Evolutionary conservation across 2,113 vertebrate species (phyloP).

Genomic region (Callionymus lyra): DNA sequence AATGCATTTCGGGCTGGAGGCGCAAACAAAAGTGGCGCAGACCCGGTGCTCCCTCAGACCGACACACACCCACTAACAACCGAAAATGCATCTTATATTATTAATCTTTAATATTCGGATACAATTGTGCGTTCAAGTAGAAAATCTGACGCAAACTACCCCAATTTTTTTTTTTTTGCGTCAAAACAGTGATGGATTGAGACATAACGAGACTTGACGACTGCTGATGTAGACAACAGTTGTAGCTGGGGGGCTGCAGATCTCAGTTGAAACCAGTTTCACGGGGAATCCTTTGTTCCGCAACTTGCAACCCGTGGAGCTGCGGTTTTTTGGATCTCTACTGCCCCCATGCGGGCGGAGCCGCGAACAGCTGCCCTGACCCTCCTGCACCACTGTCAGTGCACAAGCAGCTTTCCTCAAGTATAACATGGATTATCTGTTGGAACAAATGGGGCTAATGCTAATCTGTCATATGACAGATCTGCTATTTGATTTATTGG

Average conservation of each 20-base stretch:
- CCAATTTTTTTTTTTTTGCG: too few relatives aligned
- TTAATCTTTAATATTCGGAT: too few relatives aligned
- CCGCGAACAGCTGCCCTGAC: too few relatives aligned
- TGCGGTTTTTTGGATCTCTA: too few relatives aligned
- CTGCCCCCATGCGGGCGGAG: constrained; percentile 53
- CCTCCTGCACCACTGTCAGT: background rate
- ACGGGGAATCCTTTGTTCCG: constrained; percentile 59
- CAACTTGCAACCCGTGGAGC: too few relatives aligned
- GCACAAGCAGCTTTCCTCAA: constrained; percentile 14
- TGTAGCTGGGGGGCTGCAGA: constrained; percentile 14
- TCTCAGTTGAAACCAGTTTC: constrained; percentile 22
- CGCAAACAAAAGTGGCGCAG: constrained; percentile 45
- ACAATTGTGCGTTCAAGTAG: too few relatives aligned
- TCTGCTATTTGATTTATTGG: constrained; percentile 11
- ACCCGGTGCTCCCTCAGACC: too few relatives aligned
- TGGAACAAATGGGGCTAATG: constrained; percentile 21
- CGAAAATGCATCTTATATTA: too few relatives aligned
- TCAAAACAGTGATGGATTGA: too few relatives aligned
- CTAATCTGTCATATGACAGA: constrained; percentile 15
- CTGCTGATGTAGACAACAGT: background rate
- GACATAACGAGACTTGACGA: too few relatives aligned
- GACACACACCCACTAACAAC: too few relatives aligned
- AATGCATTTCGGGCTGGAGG: constrained; percentile 46
- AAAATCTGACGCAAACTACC: too few relatives aligned
- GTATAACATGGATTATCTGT: constrained; percentile 17